These are phyloP conservation scores for Linyphia triangularis DNA, from an alignment of 2,888 invertebrate genomes.

Conservation along the genomic window DNA sequence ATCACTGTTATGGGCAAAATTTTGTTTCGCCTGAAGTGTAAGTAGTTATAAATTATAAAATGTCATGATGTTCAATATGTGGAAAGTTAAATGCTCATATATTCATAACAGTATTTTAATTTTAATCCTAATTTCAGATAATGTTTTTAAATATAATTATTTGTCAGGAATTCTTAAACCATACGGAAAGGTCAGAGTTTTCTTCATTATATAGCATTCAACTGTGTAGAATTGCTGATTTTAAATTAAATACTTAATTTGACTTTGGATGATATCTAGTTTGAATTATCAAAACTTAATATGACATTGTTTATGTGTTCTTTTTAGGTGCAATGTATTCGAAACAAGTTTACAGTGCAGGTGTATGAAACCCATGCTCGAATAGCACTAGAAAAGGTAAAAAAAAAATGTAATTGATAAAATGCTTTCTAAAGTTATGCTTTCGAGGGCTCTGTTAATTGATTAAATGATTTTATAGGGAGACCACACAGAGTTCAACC, in stretches of 20 bases:
- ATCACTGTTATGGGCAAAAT: neutral
- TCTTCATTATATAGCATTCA: too few species aligned
- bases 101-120: neutral
- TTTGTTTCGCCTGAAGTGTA: neutral
- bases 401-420: too few species aligned
- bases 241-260: too few species aligned
- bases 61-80: too few species aligned
- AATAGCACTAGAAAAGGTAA: slow-evolving; percentile 93
- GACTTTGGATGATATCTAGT: too few species aligned
- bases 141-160: neutral
- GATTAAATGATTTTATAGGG: slow-evolving; percentile 81
- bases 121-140: neutral
- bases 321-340: slow-evolving; percentile 92
- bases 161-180: neutral
- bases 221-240: too few species aligned
- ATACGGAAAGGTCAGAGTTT: too few species aligned
- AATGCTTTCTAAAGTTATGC: too few species aligned
- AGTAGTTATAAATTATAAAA: too few species aligned
- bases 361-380: slow-evolving; percentile 99
- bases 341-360: slow-evolving; percentile 96
- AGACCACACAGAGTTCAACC: slow-evolving; percentile 99
- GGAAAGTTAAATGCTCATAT: neutral
- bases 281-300: too few species aligned
- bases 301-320: too few species aligned
- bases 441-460: neutral